phyloP scores from a whole-genome alignment of 1,140 invertebrate genomes.

The Dysdera silvatica region DNA sequence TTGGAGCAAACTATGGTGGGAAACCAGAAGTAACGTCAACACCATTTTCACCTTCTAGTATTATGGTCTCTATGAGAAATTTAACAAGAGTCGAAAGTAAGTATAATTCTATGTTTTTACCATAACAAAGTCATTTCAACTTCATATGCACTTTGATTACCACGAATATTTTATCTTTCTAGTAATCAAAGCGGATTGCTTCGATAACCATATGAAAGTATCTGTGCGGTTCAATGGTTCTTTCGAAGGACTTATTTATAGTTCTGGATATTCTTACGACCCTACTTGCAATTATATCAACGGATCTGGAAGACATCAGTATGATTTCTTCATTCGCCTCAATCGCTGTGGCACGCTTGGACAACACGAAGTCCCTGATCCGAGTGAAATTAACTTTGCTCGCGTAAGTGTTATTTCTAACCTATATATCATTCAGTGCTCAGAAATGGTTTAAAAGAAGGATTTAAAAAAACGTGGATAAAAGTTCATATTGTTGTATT shows the following conservation, averaged over 20 bases:
- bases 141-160: not conserved
- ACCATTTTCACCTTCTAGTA: slow-evolving; percentile 14
- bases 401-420: no score
- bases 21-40: not conserved
- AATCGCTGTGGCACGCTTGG: slow-evolving; percentile 83
- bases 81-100: slow-evolving; percentile 24
- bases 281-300: slow-evolving; percentile 91
- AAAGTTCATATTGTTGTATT: no score
- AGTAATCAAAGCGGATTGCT: slow-evolving; percentile 92
- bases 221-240: slow-evolving; percentile 83
- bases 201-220: slow-evolving; percentile 92
- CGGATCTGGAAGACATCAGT: slow-evolving; percentile 79
- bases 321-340: slow-evolving; percentile 85
- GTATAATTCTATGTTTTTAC: not conserved
- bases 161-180: slow-evolving; percentile 33
- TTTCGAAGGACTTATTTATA: slow-evolving; percentile 78
- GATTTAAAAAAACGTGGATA: no score
- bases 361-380: slow-evolving; percentile 56
- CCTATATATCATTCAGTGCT: no score
- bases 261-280: slow-evolving; percentile 86
- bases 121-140: not conserved
- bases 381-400: no score
- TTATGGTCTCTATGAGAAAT: slow-evolving; percentile 1
- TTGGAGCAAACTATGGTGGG: not conserved
- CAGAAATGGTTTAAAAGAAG: no score